These are phyloP conservation scores for Cheumatopsyche charites DNA, from an alignment of 1,140 invertebrate species.

Conservation along the genomic window DNA sequence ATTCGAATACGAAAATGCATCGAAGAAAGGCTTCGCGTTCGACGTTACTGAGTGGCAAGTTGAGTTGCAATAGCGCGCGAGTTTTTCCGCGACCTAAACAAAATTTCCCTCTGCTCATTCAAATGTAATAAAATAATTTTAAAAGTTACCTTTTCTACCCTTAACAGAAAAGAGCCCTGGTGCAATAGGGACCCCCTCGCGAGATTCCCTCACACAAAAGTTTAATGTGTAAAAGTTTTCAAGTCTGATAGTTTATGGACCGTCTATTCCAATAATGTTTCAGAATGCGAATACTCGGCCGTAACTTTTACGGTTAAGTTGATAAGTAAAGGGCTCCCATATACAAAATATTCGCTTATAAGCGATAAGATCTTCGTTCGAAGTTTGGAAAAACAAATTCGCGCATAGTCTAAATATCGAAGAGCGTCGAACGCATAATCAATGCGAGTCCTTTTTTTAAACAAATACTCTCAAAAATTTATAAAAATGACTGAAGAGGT, in stretches of 20 bases:
- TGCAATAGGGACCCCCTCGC: conserved; percentile 12
- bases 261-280: conserved; percentile 48
- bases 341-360: neutral
- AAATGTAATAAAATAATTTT: conserved; percentile 47
- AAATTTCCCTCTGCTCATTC: conserved; percentile 41
- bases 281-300: conserved; percentile 43
- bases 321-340: conserved; percentile 35
- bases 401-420: no score
- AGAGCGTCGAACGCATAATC: no score
- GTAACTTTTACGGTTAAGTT: conserved; percentile 36
- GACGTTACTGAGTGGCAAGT: neutral
- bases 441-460: no score
- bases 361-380: no score
- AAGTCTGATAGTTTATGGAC: conserved; percentile 48
- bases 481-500: no score
- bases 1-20: no score
- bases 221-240: conserved; percentile 47
- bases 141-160: conserved; percentile 44
- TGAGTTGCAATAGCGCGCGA: conserved; percentile 5
- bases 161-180: neutral
- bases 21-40: no score
- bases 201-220: conserved; percentile 45
- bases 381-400: no score
- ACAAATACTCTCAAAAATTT: no score
- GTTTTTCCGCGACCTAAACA: conserved; percentile 36